Evolutionary conservation across 2,888 invertebrate species (phyloP).

Genomic region (Synergus japonicus): DNA sequence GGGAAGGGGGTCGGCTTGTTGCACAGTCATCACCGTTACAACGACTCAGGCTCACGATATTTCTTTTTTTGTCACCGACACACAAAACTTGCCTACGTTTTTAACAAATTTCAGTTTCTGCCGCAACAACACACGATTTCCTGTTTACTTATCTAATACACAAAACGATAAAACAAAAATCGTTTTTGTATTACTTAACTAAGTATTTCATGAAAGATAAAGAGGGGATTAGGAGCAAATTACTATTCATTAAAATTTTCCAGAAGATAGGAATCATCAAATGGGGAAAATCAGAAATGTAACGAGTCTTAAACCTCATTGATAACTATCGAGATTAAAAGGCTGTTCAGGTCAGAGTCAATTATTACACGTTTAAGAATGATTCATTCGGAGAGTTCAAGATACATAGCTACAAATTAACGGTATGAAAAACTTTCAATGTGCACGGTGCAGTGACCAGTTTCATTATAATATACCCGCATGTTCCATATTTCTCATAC

Average conservation of each 20-base stretch:
- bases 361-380: conserved; percentile 38
- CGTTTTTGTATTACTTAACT: neutral
- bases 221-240: neutral
- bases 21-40: conserved; percentile 62
- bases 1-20: conserved; percentile 54
- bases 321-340: conserved; percentile 34
- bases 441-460: neutral
- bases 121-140: conserved; percentile 6
- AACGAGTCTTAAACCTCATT: conserved; percentile 5
- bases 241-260: conserved; percentile 6
- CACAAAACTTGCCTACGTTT: conserved; percentile 11
- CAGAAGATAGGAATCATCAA: neutral
- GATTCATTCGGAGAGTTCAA: conserved; percentile 13
- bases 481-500: neutral
- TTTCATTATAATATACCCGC: neutral
- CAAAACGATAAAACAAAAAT: neutral
- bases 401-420: neutral
- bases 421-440: neutral
- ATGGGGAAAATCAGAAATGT: conserved; percentile 5
- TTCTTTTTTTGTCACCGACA: conserved; percentile 23
- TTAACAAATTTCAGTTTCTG: conserved; percentile 1
- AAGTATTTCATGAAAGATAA: neutral
- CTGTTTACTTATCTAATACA: neutral
- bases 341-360: conserved; percentile 32
- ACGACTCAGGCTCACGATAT: conserved; percentile 15